These are phyloP conservation scores for Microtus ochrogaster DNA, from an alignment of 2,113 vertebrate species.

Conservation along the genomic window DNA sequence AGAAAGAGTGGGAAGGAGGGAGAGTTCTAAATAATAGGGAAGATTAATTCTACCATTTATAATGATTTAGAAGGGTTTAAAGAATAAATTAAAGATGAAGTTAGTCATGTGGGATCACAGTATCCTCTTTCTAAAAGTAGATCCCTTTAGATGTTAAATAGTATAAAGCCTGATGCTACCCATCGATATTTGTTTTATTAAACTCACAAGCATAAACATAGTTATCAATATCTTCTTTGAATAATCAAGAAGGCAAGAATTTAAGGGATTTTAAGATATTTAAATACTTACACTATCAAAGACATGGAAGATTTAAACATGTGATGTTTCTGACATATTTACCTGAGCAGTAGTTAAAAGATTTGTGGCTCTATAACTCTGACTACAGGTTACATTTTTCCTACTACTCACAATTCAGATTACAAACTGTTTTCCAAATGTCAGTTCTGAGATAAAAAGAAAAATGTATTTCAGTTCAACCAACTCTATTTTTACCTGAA, in stretches of 20 bases:
- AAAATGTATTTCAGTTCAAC: not conserved
- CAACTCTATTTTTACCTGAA: not conserved
- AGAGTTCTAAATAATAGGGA: not conserved
- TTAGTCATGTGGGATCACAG: not conserved
- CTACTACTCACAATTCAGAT: not conserved
- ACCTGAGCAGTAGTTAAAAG: not conserved
- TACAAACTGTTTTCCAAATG: not conserved
- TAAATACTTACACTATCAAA: not conserved
- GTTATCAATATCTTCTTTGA: not conserved
- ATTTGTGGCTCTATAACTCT: not conserved
- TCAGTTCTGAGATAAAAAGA: not conserved
- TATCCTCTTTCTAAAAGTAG: not conserved
- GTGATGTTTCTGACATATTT: not conserved
- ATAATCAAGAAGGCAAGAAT: not conserved
- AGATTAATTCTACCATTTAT: not conserved
- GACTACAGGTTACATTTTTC: not conserved
- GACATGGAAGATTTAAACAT: not conserved
- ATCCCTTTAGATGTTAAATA: not conserved
- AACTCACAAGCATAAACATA: not conserved
- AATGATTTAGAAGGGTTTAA: not conserved
- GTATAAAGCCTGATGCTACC: not conserved
- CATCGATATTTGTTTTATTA: not conserved
- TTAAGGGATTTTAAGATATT: not conserved
- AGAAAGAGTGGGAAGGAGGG: not conserved
- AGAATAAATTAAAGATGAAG: not conserved